phyloP scores from a whole-genome alignment of 1,140 invertebrate genomes.

The Apolygus lucorum region DNA sequence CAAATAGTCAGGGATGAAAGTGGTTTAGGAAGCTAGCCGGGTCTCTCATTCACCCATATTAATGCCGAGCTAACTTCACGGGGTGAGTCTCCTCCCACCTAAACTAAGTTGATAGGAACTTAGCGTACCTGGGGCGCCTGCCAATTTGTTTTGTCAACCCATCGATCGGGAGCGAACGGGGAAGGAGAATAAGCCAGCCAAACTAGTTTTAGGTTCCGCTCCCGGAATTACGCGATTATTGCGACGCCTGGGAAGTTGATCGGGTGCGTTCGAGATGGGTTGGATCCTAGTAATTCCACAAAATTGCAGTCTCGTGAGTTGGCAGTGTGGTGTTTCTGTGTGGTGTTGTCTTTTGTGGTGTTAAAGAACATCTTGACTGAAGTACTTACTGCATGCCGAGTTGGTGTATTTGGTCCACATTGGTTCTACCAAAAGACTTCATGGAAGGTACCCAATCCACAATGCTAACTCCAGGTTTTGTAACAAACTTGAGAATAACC shows the following conservation, averaged over 20 bases:
- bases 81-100: not conserved
- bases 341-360: too few relatives aligned
- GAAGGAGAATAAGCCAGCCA: not conserved
- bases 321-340: too few relatives aligned
- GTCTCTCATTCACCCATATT: conserved; percentile 2
- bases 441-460: too few relatives aligned
- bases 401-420: too few relatives aligned
- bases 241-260: not conserved
- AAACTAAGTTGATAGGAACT: conserved; percentile 15
- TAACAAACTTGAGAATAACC: too few relatives aligned
- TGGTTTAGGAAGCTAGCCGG: not conserved
- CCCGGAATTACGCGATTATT: not conserved
- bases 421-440: too few relatives aligned
- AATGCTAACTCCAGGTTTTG: too few relatives aligned
- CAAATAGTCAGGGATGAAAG: conserved; percentile 10
- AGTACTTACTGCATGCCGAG: too few relatives aligned
- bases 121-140: conserved; percentile 7
- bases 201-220: not conserved
- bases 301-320: too few relatives aligned
- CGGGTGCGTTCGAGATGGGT: too few relatives aligned
- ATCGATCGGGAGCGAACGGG: not conserved
- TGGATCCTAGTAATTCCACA: too few relatives aligned
- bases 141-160: conserved; percentile 14
- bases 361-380: too few relatives aligned
- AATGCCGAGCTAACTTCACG: not conserved